Evolutionary conservation across 2,888 invertebrate species (phyloP).

Genomic region (Hymenopus coronatus): DNA sequence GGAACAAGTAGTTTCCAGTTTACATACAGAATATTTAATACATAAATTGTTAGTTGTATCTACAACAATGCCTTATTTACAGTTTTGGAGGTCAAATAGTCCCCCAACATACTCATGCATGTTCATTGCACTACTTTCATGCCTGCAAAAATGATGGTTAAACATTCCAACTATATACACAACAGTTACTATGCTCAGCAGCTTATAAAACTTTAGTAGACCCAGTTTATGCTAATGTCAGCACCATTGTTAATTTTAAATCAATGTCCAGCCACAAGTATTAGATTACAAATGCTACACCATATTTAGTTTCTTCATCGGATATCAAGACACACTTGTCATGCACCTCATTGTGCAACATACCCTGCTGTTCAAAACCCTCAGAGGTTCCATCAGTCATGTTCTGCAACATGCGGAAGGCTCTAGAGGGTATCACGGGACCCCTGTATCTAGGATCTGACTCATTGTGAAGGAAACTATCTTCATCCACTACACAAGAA

Average conservation of each 20-base stretch:
- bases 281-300: background rate
- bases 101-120: no score
- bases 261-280: background rate
- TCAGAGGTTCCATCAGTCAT: conserved; percentile 54
- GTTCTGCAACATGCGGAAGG: conserved; percentile 64
- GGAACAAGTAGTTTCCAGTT: no score
- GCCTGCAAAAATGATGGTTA: no score
- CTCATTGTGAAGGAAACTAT: conserved; percentile 54
- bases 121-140: no score
- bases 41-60: no score
- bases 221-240: background rate
- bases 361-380: conserved; percentile 41
- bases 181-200: no score
- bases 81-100: background rate
- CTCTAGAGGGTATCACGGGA: conserved; percentile 64
- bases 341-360: conserved; percentile 17
- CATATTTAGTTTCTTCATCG: background rate
- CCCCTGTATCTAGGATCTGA: conserved; percentile 62
- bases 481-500: conserved; percentile 50
- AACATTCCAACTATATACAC: no score
- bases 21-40: no score
- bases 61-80: background rate
- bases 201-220: background rate
- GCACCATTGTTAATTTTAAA: background rate
- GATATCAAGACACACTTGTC: background rate